phyloP scores from a whole-genome alignment of 2,113 vertebrate genomes.

The Tursiops truncatus region DNA sequence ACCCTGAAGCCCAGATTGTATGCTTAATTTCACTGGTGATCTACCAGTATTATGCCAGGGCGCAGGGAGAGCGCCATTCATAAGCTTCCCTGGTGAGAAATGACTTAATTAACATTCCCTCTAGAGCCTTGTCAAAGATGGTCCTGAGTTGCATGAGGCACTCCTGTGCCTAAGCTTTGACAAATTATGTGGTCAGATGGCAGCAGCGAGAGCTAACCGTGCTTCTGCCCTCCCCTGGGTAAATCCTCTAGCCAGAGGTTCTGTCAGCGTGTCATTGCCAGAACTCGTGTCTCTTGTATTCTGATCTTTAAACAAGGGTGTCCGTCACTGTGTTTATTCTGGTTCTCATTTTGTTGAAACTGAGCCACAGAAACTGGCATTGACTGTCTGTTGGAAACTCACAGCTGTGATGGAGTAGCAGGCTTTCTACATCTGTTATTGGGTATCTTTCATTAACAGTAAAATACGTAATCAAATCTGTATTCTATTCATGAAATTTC shows the following conservation, averaged over 20 bases:
- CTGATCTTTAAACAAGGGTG: background rate
- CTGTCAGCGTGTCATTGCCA: background rate
- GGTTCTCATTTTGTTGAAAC: background rate
- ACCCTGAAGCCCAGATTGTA: background rate
- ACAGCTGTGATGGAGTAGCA: background rate
- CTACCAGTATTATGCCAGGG: background rate
- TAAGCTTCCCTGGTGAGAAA: background rate
- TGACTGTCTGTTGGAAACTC: background rate
- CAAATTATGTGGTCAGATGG: background rate
- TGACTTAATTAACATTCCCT: background rate
- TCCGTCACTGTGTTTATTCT: background rate
- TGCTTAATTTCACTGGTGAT: background rate
- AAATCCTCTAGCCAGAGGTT: background rate
- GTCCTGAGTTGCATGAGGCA: background rate
- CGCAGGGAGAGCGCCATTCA: background rate
- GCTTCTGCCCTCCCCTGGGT: background rate
- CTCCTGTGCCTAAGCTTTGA: background rate
- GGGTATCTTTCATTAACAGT: background rate
- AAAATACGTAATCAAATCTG: background rate
- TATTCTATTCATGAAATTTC: background rate
- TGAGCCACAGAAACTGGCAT: background rate
- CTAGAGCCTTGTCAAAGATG: background rate
- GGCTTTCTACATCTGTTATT: background rate
- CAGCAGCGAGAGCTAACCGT: background rate
- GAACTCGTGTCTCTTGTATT: background rate